A percentile compares a stretch with the other conserved stretches of the same genome.
Evolutionary conservation across 1,140 invertebrate species (phyloP).

Genomic region (Acromyrmex charruanus): DNA sequence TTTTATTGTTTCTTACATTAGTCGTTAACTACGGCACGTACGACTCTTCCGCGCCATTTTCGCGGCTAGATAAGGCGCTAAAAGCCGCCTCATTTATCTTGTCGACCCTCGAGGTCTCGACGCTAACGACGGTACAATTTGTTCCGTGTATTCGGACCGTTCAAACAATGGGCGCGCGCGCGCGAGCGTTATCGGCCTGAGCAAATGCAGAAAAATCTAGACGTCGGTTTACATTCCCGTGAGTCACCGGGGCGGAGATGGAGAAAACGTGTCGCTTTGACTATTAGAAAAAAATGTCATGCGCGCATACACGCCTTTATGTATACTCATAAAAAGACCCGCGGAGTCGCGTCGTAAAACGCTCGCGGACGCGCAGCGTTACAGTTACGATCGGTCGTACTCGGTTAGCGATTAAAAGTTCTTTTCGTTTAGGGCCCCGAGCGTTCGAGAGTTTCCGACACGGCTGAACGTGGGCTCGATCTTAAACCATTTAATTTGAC

Average conservation of each 20-base stretch:
- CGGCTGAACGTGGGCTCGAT: constrained; percentile 21
- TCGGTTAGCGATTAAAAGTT: neutral
- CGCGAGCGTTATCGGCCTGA: constrained; percentile 67
- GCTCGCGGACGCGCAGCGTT: constrained; percentile 39
- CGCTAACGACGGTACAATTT: constrained; percentile 53
- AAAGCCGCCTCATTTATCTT: constrained; percentile 61
- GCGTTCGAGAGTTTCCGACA: neutral
- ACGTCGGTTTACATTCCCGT: constrained; percentile 64
- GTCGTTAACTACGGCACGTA: constrained; percentile 39
- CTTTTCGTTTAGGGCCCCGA: neutral
- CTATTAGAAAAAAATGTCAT: constrained; percentile 56
- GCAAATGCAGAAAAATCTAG: constrained; percentile 65
- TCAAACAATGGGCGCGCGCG: constrained; percentile 54
- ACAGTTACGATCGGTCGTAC: constrained; percentile 23
- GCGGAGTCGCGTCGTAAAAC: constrained; percentile 26
- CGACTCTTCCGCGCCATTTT: constrained; percentile 33
- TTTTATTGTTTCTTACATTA: constrained; percentile 17
- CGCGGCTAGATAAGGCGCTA: constrained; percentile 58
- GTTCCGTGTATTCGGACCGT: constrained; percentile 54
- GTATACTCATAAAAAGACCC: constrained; percentile 40
- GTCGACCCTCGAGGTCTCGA: constrained; percentile 19
- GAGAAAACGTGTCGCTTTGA: constrained; percentile 59
- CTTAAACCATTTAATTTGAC: constrained; percentile 47
- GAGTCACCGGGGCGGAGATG: constrained; percentile 64
- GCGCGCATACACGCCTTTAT: constrained; percentile 21